Evolutionary conservation across 2,797 vertebrate species (phyloP).

Genomic region (Micropoecilia bifurca): DNA sequence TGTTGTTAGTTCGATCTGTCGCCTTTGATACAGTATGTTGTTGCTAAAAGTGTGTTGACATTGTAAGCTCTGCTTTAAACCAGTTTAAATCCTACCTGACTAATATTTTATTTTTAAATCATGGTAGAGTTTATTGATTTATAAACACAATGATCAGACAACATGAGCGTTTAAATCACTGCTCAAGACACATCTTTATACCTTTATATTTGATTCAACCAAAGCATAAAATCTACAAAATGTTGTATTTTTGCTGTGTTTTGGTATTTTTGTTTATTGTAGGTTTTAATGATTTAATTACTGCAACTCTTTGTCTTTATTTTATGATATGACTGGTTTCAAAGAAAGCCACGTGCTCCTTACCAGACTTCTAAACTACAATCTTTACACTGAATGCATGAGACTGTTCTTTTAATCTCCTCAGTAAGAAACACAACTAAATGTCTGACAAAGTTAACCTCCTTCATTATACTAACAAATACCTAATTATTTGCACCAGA

Average conservation of each 20-base stretch:
- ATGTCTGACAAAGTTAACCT: no score
- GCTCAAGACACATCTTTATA: not conserved
- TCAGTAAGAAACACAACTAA: no score
- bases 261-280: not conserved
- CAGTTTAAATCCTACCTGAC: not conserved
- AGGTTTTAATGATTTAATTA: not conserved
- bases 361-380: no score
- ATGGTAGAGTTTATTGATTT: not conserved
- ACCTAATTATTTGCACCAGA: no score
- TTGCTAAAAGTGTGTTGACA: not conserved
- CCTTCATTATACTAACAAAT: no score
- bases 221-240: not conserved
- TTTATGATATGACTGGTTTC: not conserved
- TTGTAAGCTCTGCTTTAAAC: not conserved
- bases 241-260: not conserved
- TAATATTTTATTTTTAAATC: not conserved
- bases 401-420: no score
- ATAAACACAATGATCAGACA: not conserved
- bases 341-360: no score
- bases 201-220: not conserved
- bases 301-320: not conserved
- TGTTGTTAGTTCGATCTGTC: not conserved
- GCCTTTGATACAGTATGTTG: not conserved
- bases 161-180: not conserved
- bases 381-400: no score